Evolutionary conservation across 2,113 vertebrate genomes (phyloP).

Genomic region (Odontesthes bonariensis): DNA sequence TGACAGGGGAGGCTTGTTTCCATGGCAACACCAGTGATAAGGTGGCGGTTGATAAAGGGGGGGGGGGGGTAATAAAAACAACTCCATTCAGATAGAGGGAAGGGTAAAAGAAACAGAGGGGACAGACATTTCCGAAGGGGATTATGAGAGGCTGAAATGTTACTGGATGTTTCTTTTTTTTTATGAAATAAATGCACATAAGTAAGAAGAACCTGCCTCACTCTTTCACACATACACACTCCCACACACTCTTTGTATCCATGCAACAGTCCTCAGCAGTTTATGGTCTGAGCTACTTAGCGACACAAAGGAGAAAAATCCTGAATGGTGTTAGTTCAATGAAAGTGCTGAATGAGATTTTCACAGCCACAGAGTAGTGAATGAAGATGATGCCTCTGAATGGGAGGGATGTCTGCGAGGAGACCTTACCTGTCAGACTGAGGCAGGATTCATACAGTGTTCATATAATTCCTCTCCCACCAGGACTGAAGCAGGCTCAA

Average conservation of each 20-base stretch:
- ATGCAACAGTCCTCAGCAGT: slow-evolving; percentile 63
- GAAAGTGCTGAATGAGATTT: slow-evolving; percentile 67
- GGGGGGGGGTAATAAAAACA: background rate
- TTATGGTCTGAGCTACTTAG: slow-evolving; percentile 60
- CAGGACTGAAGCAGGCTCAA: slow-evolving; percentile 5
- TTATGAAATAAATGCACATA: slow-evolving; percentile 3
- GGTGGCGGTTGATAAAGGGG: background rate
- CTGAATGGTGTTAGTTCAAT: slow-evolving; percentile 64
- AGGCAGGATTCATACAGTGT: slow-evolving; percentile 24
- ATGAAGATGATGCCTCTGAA: slow-evolving; percentile 64
- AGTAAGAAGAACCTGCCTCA: slow-evolving; percentile 15
- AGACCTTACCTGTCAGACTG: slow-evolving; percentile 25
- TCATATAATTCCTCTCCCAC: slow-evolving; percentile 24
- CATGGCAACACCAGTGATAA: slow-evolving; percentile 66
- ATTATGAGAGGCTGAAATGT: slow-evolving; percentile 26
- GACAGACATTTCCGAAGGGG: slow-evolving; percentile 34
- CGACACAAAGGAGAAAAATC: slow-evolving; percentile 60
- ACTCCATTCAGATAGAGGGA: slow-evolving; percentile 24
- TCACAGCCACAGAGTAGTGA: slow-evolving; percentile 53
- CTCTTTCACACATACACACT: slow-evolving; percentile 19
- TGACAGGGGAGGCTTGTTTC: slow-evolving; percentile 79
- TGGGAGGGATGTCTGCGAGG: slow-evolving; percentile 30
- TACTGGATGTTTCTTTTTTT: slow-evolving; percentile 29
- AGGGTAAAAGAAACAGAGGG: slow-evolving; percentile 8
- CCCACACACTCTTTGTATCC: slow-evolving; percentile 58